These are phyloP conservation scores for Campopleginae sp. DNA, from an alignment of 2,888 invertebrate genomes.

Conservation along the genomic window DNA sequence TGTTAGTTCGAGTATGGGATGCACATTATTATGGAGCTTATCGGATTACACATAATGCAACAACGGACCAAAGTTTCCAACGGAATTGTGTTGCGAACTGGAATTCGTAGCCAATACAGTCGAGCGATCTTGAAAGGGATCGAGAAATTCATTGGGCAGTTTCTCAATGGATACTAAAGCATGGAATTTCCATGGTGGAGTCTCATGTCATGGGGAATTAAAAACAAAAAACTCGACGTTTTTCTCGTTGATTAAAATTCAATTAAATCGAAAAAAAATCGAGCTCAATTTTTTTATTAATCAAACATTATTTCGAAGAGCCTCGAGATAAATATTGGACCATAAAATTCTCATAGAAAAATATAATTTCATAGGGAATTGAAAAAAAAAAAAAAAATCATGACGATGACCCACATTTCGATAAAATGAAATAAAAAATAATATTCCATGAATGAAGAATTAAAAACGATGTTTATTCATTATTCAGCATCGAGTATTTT, in stretches of 20 bases:
- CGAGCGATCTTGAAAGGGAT: not conserved
- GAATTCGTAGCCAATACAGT: not conserved
- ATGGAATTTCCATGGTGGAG: not conserved
- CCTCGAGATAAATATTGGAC: too few relatives aligned
- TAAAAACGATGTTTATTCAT: too few relatives aligned
- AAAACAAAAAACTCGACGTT: not conserved
- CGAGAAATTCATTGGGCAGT: not conserved
- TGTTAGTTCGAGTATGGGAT: not conserved
- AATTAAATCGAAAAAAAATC: too few relatives aligned
- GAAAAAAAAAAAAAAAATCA: too few relatives aligned
- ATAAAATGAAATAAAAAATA: too few relatives aligned
- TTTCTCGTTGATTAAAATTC: not conserved
- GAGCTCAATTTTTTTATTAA: too few relatives aligned
- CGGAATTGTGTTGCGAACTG: conserved; percentile 5
- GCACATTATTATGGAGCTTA: conserved; percentile 11
- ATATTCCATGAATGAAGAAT: too few relatives aligned
- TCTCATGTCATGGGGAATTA: not conserved
- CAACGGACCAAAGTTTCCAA: conserved; percentile 42
- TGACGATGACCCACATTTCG: too few relatives aligned
- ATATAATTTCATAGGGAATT: too few relatives aligned
- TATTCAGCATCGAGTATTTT: too few relatives aligned
- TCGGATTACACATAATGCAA: conserved; percentile 39
- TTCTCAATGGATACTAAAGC: not conserved
- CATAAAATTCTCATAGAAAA: too few relatives aligned
- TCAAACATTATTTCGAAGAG: too few relatives aligned